Percentiles rank a stretch among this genome's conserved stretches.
Conservation (phyloP, 2,113 vertebrate genomes). For the Petrocephalus microphthalmus region DNA sequence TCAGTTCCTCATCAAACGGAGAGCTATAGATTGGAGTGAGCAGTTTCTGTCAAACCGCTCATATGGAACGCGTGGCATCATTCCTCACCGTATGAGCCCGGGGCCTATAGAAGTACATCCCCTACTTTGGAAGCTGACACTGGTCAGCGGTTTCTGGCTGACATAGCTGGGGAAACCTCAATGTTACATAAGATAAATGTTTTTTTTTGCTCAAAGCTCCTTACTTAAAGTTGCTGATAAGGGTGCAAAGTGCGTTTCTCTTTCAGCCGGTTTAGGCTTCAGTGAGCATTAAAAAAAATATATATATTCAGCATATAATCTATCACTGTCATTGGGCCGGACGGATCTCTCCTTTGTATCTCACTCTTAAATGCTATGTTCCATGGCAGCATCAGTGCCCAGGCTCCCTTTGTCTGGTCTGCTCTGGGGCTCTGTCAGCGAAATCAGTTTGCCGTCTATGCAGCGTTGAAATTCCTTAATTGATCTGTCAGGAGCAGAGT, state of each 20-base stretch:
- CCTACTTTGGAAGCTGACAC: not conserved
- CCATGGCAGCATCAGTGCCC: not conserved
- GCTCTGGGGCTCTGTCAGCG: not conserved
- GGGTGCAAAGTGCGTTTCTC: constrained; percentile 26
- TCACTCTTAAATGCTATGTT: not conserved
- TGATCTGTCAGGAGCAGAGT: constrained; percentile 1
- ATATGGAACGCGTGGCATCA: not conserved
- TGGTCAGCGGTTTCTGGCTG: not conserved
- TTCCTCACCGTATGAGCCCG: not conserved
- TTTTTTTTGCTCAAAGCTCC: constrained; percentile 14
- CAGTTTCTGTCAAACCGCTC: not conserved
- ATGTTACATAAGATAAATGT: not conserved
- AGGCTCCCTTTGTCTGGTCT: not conserved
- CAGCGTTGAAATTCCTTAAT: constrained; percentile 1
- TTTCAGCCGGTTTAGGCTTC: constrained; percentile 22
- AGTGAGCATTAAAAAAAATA: constrained; percentile 34
- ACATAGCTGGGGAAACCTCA: not conserved
- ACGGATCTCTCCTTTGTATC: constrained; percentile 8
- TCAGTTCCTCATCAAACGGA: not conserved
- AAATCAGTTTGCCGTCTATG: not conserved
- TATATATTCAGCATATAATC: constrained; percentile 25
- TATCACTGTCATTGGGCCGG: constrained; percentile 27
- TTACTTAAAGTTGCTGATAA: constrained; percentile 25
- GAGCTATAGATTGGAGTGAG: not conserved
- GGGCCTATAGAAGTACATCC: not conserved